Evolutionary conservation across 2,888 invertebrate genomes (phyloP), one percentile per base, ranked within the genome.

Genomic region (Psylliodes chrysocephalus): DNA sequence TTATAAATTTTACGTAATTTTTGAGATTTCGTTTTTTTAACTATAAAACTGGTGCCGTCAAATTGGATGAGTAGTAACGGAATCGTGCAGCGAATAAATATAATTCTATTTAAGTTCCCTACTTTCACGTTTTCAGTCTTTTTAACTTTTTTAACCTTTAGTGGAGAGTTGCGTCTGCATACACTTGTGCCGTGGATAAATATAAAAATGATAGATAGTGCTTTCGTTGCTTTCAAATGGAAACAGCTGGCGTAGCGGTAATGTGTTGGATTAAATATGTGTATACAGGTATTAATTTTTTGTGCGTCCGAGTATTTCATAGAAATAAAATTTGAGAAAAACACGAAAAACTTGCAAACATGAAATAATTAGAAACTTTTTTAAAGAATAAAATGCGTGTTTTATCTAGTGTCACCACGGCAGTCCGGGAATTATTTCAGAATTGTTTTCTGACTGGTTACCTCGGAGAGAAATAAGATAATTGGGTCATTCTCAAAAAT

Each of bases 11-110:
- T 40, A 33, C n/a, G 28, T 38, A 25, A n/a, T 49, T 42, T 42
- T 54, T 42, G 42, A 8, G 25, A 17, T 22, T 49, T 49, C 25
- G 49, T 59, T 57, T 49, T 59, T 59, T 30, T n/a, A 30, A 40
- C 44, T 51, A 30, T 25, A 59, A 59, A 18, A n/a, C n/a, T 51
- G 44, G 55, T 33, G 55, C 44, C 30, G 19, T 42, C 19, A 55
- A 55, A 55, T 55, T 55, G 59, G 59, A 46, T 40, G 59, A 51
- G 38, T 40, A 25, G 25, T 40, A 59, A 59, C 14, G 28, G 35
- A 59, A 40, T 25, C 59, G 59, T 59, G 59, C 38, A 8, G n/a
- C 7, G 56, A 56, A 47, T 56, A 49, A 49, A 51, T 51, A 59
- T 57, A 38, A 38, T 57, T 57, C 35, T 38, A 49, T 47, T 57